Base-by-base conservation (phyloP, 2,888 invertebrate genomes). In the Thymelicus sylvestris region DNA sequence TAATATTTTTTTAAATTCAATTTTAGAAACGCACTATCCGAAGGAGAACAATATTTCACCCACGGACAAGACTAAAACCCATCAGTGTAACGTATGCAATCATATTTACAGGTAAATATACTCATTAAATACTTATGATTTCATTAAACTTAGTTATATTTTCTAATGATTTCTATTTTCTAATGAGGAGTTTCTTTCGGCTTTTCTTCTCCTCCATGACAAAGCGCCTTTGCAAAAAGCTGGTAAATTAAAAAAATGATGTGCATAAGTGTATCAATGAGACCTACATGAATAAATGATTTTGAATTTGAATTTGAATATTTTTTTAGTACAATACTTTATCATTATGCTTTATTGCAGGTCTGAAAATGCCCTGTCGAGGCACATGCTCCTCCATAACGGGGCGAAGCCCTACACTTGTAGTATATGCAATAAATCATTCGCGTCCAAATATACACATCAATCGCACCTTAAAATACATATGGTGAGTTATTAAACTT, bases 391-490 rank as follows among this genome's bases (percentile, higher is more conserved):
- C 85, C 94, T 95, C 8, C 97, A 97, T 83, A 95, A 95, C 0
- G 97, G 97, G 0, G 83, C 93, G 2, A 89, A 96, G 0, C 97
- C 97, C 0, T 96, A 96, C 83, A 85, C 92, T 6, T 97, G 97
- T 80, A 81, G 86, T 0, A 83, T 91, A 0, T 97, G 97, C 83
- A 92, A 94, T 7, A 97, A 97, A 88, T 94, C 95, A 76, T 97
- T 97, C 87, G 96, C 97, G 0, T 96, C 96, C 12, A 97, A 97
- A 79, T 97, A 97, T 80, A 97, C 97, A 0, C 95, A 95, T 74
- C 96, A 96, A 76, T 95, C 97, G 0, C 97, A 97, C 77, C 90
- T 96, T 71, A 97, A 97, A 86, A 97, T 96, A 0, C 97, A 97
- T 79, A 94, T 86, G 78, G 93, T 92, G 80, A 84, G 89, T 82